phyloP scores from a whole-genome alignment of 2,888 invertebrate species.

The Drosophila testacea region DNA sequence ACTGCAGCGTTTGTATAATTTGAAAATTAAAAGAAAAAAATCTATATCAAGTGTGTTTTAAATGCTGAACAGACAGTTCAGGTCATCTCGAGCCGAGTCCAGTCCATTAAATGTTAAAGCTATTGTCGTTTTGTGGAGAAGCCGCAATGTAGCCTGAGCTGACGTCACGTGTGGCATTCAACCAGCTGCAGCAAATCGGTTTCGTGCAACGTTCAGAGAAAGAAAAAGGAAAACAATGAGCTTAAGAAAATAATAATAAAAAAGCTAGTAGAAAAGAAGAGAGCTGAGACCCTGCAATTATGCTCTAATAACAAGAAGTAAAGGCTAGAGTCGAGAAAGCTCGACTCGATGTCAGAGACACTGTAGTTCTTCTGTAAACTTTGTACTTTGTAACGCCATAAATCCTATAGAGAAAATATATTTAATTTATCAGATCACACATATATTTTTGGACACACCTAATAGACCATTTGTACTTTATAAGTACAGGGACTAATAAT shows the following conservation, averaged over 20 bases:
- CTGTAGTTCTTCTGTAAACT: no score
- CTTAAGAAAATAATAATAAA: constrained; percentile 12
- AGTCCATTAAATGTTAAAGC: constrained; percentile 36
- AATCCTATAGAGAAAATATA: no score
- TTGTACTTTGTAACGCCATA: no score
- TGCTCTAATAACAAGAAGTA: no score
- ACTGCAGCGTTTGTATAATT: not conserved
- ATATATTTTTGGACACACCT: no score
- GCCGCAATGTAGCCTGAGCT: constrained; percentile 16
- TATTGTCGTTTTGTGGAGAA: constrained; percentile 15
- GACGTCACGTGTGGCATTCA: constrained; percentile 49
- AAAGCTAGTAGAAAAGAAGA: not conserved
- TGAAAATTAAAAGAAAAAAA: not conserved
- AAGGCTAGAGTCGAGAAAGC: no score
- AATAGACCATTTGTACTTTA: no score
- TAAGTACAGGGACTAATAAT: no score
- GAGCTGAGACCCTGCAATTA: no score
- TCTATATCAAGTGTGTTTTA: not conserved
- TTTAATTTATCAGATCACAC: no score
- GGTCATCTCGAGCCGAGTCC: constrained; percentile 11
- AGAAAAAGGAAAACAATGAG: not conserved
- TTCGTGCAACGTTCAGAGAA: constrained; percentile 16
- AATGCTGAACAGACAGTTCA: constrained; percentile 11
- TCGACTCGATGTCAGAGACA: no score
- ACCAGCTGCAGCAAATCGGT: constrained; percentile 26